Evolutionary conservation across 37 sponge, comb jelly and placozoan species (phyloP).

Genomic region (Ianthella basta): DNA sequence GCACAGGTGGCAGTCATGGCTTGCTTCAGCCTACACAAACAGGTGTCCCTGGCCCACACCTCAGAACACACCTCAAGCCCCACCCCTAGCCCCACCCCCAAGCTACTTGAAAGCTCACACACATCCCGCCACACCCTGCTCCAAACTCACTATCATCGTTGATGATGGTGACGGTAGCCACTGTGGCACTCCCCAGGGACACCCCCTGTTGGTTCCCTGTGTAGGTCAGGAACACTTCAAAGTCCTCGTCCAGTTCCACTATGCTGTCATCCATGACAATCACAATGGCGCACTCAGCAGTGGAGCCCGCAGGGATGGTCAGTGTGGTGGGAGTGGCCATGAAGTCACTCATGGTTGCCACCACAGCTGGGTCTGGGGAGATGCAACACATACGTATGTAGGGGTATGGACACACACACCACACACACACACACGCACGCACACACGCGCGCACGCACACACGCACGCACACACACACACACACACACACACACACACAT

Average conservation of each 20-base stretch:
- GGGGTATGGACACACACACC: not conserved
- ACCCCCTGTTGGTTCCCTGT: not conserved
- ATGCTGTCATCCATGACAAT: not conserved
- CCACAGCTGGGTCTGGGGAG: not conserved
- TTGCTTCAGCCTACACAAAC: no score
- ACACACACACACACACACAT: not conserved
- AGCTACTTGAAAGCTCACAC: no score
- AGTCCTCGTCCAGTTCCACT: not conserved
- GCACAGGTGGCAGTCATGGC: no score
- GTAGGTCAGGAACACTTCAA: not conserved
- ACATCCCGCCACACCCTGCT: no score
- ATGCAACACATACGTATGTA: not conserved
- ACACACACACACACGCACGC: no score
- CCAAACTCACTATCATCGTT: slow-evolving; percentile 25
- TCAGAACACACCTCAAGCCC: no score
- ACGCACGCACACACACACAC: no score
- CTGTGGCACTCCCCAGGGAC: not conserved
- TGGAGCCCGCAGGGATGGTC: not conserved
- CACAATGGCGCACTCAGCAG: not conserved
- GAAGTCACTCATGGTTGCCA: not conserved
- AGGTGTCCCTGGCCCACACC: no score
- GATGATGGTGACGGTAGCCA: not conserved
- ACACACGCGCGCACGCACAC: no score
- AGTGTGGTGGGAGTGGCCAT: not conserved
- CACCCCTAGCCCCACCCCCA: no score